phyloP scores from a whole-genome alignment of 2,797 vertebrate species.

The Morus bassanus region DNA sequence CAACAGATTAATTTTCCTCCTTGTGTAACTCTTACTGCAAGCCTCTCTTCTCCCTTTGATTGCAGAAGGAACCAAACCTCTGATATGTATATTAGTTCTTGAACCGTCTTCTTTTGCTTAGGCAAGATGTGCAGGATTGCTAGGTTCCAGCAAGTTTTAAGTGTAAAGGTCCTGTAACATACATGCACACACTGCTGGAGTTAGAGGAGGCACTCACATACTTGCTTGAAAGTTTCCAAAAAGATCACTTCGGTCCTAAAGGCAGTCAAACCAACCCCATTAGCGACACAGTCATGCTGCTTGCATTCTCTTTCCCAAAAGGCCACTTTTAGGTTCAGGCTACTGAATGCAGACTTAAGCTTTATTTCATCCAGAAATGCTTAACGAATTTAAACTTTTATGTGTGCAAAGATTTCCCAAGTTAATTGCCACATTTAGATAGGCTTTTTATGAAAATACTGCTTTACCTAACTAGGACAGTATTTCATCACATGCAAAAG shows the following conservation, averaged over 20 bases:
- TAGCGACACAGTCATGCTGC: background rate
- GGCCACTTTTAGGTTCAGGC: constrained; percentile 3
- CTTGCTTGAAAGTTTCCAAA: background rate
- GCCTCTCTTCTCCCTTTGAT: background rate
- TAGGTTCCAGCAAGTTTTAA: background rate
- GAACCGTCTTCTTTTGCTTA: background rate
- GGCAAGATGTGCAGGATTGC: background rate
- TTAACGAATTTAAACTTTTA: background rate
- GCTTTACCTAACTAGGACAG: background rate
- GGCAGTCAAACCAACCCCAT: constrained; percentile 17
- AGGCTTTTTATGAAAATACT: background rate
- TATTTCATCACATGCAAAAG: background rate
- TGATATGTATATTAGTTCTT: background rate
- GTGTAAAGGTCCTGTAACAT: background rate
- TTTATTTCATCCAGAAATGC: background rate
- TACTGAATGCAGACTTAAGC: background rate
- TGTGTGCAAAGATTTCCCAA: background rate
- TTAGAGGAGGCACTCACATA: background rate
- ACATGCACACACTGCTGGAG: background rate
- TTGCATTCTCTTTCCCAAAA: constrained; percentile 40
- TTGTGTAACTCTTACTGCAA: background rate
- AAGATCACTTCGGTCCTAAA: constrained; percentile 57
- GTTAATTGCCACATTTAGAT: background rate
- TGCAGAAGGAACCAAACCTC: background rate
- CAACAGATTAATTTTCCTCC: background rate